Conservation (phyloP, 1,140 invertebrate genomes). For the Choristoneura fumiferana region DNA sequence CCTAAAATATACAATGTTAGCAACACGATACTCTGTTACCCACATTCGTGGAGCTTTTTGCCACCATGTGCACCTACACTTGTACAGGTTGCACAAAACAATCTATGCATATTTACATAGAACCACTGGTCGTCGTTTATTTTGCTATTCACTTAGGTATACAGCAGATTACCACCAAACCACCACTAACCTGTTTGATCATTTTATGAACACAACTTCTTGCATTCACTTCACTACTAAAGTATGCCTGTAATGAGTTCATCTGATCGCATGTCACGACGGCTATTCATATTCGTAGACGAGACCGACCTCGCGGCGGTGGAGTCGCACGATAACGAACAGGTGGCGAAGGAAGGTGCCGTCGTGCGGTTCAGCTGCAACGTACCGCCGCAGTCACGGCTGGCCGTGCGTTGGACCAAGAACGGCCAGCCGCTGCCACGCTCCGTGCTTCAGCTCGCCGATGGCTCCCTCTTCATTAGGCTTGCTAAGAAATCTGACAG, state of each 20-base stretch:
- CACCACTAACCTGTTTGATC: too few relatives aligned
- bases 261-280: constrained; percentile 51
- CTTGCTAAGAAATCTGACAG: constrained; percentile 81
- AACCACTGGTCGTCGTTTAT: too few relatives aligned
- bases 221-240: too few relatives aligned
- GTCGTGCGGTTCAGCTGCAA: constrained; percentile 81
- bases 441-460: constrained; percentile 47
- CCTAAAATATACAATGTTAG: background rate
- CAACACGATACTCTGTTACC: too few relatives aligned
- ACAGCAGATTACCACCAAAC: too few relatives aligned
- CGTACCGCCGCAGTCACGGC: constrained; percentile 55
- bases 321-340: constrained; percentile 63
- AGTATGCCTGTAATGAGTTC: constrained; percentile 32
- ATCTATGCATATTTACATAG: too few relatives aligned
- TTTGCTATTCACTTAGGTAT: too few relatives aligned
- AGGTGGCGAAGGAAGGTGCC: constrained; percentile 77
- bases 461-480: constrained; percentile 68
- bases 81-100: too few relatives aligned
- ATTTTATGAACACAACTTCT: too few relatives aligned
- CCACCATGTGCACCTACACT: too few relatives aligned
- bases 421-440: constrained; percentile 72
- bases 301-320: constrained; percentile 42
- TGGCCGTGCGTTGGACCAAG: constrained; percentile 77
- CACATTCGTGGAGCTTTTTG: too few relatives aligned
- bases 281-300: constrained; percentile 48